A percentile compares a stretch with the other conserved stretches of the same genome.
phyloP scores from a whole-genome alignment of 2,888 invertebrate genomes.

The Pristionchus exspectatus region DNA sequence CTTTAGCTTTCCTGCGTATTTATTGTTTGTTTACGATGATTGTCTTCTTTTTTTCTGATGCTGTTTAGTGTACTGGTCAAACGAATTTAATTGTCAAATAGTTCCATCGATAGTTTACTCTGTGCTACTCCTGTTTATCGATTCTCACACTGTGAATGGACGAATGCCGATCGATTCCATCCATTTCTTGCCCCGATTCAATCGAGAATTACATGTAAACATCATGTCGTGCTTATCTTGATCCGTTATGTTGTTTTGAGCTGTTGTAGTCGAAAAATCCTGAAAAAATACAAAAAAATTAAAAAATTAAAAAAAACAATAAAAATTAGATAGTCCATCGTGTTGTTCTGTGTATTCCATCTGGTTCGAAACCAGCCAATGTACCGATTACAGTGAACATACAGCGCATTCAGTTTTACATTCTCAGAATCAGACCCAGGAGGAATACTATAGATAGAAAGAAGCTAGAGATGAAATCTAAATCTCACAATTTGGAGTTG shows the following conservation, averaged over 20 bases:
- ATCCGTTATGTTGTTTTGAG: neutral
- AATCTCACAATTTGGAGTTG: neutral
- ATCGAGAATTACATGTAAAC: neutral
- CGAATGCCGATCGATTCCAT: neutral
- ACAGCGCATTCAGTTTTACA: too few species aligned
- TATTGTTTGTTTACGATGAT: neutral
- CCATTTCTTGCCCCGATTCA: neutral
- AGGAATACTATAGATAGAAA: neutral
- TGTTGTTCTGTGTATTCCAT: neutral
- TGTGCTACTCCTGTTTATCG: neutral
- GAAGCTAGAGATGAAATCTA: neutral
- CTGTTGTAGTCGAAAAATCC: neutral
- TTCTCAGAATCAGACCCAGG: neutral
- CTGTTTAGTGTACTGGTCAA: neutral
- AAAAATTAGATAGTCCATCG: constrained; percentile 13
- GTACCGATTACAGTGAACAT: neutral
- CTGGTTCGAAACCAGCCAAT: neutral
- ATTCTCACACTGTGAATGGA: neutral
- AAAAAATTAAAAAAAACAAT: constrained; percentile 1
- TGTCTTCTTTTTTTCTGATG: neutral
- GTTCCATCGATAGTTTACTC: neutral
- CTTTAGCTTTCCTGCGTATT: neutral
- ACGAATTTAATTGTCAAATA: neutral
- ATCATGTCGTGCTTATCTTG: neutral
- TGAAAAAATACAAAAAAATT: constrained; percentile 12